Percentiles rank a stretch among this genome's conserved stretches.
Conservation (phyloP, 1,140 invertebrate genomes). For the Pseudomyrmex pallidus region DNA sequence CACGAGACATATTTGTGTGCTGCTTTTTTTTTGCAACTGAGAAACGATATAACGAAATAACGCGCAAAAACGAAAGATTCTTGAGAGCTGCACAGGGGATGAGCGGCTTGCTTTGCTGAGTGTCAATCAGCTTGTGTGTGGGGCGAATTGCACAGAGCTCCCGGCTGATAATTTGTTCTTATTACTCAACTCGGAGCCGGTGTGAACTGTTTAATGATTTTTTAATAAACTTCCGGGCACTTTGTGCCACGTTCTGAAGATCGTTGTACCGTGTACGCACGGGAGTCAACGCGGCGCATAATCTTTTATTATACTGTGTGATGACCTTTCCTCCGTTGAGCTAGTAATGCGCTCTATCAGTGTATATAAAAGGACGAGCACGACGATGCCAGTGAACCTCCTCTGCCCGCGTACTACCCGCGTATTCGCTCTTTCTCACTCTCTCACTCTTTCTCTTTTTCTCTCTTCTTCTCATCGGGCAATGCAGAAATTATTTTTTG, state of each 20-base stretch:
- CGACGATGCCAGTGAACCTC: constrained; percentile 69
- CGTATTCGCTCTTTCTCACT: constrained; percentile 40
- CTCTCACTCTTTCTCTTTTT: constrained; percentile 1
- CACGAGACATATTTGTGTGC: neutral
- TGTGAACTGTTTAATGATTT: constrained; percentile 70
- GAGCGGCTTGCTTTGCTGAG: neutral
- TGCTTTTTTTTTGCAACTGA: neutral
- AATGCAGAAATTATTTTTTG: constrained; percentile 48
- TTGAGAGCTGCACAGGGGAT: neutral
- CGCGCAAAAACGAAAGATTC: neutral
- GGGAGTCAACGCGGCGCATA: constrained; percentile 64
- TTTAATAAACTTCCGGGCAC: constrained; percentile 70
- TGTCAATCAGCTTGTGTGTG: neutral
- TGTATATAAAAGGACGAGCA: constrained; percentile 67
- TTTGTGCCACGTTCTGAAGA: constrained; percentile 66
- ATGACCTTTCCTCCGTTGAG: constrained; percentile 70
- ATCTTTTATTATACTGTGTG: constrained; percentile 72
- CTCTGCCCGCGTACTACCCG: constrained; percentile 64
- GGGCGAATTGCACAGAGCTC: neutral
- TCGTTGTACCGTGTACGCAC: constrained; percentile 71
- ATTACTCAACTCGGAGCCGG: constrained; percentile 54
- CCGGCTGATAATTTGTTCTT: constrained; percentile 57
- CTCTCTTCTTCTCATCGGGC: constrained; percentile 3
- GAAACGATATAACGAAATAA: neutral
- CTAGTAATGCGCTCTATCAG: constrained; percentile 63